Percentiles rank a stretch among this genome's conserved stretches.
phyloP scores from a whole-genome alignment of 2,888 invertebrate species.

The Mongoloraphidia duomilia region DNA sequence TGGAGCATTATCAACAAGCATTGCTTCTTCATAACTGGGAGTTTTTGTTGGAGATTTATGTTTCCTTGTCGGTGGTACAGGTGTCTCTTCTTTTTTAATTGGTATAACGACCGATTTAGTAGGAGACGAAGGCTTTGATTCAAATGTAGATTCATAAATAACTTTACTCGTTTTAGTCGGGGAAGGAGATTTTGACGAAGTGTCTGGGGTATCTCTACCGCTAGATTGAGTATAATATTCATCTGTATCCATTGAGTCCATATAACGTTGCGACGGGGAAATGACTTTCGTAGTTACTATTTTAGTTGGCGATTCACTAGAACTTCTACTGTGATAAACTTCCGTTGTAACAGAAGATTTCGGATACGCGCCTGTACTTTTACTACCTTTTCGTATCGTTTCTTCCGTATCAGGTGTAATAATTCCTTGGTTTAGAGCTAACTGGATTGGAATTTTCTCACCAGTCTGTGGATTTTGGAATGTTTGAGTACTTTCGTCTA shows the following conservation, averaged over 20 bases:
- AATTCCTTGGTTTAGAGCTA: constrained; percentile 61
- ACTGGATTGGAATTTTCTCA: constrained; percentile 55
- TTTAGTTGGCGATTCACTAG: constrained; percentile 31
- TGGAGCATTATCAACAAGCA: no score
- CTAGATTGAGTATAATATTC: no score
- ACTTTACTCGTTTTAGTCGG: no score
- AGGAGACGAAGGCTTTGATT: no score
- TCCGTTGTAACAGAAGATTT: constrained; percentile 13
- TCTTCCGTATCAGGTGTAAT: constrained; percentile 40
- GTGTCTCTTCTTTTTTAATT: no score
- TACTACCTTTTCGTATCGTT: constrained; percentile 8
- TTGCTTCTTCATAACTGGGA: no score
- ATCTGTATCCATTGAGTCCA: constrained; percentile 12
- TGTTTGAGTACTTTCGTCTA: constrained; percentile 62
- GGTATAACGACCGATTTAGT: no score
- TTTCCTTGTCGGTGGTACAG: no score
- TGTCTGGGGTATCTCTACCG: no score
- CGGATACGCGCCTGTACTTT: constrained; percentile 16
- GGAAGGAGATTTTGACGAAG: no score
- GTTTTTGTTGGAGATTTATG: no score
- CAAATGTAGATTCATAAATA: no score
- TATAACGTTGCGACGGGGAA: constrained; percentile 34
- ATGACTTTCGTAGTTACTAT: constrained; percentile 28
- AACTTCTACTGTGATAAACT: constrained; percentile 30
- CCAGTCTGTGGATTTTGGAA: constrained; percentile 65